These are phyloP conservation scores for Phrynocephalus guinanensis DNA, from an alignment of 2,797 vertebrate species.

Conservation along the genomic window DNA sequence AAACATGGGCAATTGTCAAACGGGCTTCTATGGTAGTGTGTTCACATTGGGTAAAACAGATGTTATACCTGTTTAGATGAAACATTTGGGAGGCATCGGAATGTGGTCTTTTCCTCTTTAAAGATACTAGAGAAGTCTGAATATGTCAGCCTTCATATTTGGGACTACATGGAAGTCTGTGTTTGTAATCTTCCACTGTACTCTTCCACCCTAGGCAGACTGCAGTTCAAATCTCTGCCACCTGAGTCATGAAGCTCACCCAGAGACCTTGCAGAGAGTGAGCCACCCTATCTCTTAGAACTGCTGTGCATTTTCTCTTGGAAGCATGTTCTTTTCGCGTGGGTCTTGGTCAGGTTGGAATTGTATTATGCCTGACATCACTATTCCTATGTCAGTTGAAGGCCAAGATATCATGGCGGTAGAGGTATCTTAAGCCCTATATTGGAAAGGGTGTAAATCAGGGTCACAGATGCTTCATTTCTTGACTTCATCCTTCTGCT, in stretches of 20 bases:
- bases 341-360: not conserved
- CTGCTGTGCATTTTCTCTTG: not conserved
- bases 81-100: too few species aligned
- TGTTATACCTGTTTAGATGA: too few species aligned
- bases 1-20: not conserved
- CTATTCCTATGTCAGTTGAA: not conserved
- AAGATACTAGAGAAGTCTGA: not conserved
- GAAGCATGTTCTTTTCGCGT: not conserved
- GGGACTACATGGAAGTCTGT: not conserved
- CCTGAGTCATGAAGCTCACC: too few species aligned
- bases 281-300: not conserved
- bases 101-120: not conserved
- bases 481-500: not conserved
- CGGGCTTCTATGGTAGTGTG: too few species aligned
- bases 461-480: constrained; percentile 25
- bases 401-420: not conserved
- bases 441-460: constrained; percentile 19
- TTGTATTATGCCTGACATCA: not conserved
- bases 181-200: not conserved
- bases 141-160: not conserved
- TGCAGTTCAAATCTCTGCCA: too few species aligned
- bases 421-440: not conserved
- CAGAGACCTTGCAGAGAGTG: too few species aligned
- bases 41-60: too few species aligned
- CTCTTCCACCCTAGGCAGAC: too few species aligned